Percentiles rank a stretch among this genome's conserved stretches.
These are phyloP conservation scores for Callopanchax toddi DNA, from an alignment of 2,113 vertebrate species.

Conservation along the genomic window DNA sequence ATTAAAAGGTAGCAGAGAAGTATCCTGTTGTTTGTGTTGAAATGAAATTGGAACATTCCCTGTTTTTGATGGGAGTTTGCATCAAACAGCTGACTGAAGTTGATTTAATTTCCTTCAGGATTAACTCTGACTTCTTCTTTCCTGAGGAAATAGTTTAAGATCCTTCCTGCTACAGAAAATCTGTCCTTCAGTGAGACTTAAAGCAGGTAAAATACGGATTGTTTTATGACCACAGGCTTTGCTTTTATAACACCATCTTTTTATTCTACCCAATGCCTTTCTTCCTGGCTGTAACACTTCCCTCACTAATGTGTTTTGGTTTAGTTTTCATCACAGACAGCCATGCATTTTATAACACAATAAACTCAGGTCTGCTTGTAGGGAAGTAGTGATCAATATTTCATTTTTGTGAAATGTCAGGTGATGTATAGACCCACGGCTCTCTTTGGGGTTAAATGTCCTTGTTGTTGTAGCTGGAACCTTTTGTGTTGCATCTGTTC, in stretches of 20 bases:
- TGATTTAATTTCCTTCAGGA: slow-evolving; percentile 10
- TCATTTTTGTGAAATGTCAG: background rate
- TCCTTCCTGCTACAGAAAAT: slow-evolving; percentile 33
- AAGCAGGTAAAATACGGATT: slow-evolving; percentile 27
- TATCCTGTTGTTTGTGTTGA: too few species aligned
- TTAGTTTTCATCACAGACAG: background rate
- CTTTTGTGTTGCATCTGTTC: slow-evolving; percentile 10
- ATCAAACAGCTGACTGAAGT: background rate
- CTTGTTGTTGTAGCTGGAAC: slow-evolving; percentile 19
- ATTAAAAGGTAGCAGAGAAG: too few species aligned
- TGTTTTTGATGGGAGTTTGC: too few species aligned
- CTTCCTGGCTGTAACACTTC: too few species aligned
- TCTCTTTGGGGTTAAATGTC: background rate
- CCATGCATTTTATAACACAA: background rate
- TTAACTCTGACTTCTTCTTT: slow-evolving; percentile 6
- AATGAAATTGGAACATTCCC: too few species aligned
- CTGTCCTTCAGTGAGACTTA: slow-evolving; percentile 10
- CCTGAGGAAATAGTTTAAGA: slow-evolving; percentile 21
- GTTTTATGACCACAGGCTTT: slow-evolving; percentile 6
- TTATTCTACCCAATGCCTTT: too few species aligned
- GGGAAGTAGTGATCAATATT: background rate
- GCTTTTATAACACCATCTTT: too few species aligned
- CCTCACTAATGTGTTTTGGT: background rate
- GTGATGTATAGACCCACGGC: background rate
- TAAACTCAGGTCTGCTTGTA: background rate